Base-by-base conservation (phyloP, 2,888 invertebrate species). In the Rhimphoctona megacephalus region DNA sequence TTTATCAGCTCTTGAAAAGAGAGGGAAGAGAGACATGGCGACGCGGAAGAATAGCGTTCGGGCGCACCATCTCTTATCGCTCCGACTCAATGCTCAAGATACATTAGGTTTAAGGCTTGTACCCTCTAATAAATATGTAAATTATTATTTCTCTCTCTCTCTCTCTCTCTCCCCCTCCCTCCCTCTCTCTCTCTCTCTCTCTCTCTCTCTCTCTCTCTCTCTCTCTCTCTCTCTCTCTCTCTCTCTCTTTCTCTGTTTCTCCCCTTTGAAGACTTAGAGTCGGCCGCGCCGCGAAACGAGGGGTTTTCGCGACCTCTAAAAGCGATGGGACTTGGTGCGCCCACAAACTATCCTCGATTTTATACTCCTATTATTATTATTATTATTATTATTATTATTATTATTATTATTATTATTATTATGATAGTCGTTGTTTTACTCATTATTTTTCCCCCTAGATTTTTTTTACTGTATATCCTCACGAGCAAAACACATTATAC, bases 61-160 rank as follows among this genome's bases (percentile, higher is more conserved):
- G 52, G 83, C 80, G 36, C 33, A 77, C 78, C 89, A 89, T 86
- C 88, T 85, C 89, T 90, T 90, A 90, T 79, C 86, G 83, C 85
- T 91, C 88, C 87, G 46, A 90, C 91, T 89, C 89, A 93, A 92
- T 93, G 93, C 93, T 93, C 93, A 93, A 93, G 88, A 91, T 91
- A 93, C 90, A 91, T 91, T 93, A 92, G 92, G 87, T 92, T 78
- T 93, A 93, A 92, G 70, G 92, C 89, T 91, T 88, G 88, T 87
- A 88, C 72, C 78, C 91, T 90, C 90, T 88, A 89, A 90, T 91
- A 87, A 70, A 88, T 89, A 88, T 93, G 91, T 93, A 93, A 92
- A 93, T 93, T 92, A 92, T 93, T 92, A 85, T 91, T 90, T 90
- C 81, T 82, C 85, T 73, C 25, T 85, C 70, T 72, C 36, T 83